Evolutionary conservation across 2,113 vertebrate species (phyloP).

Genomic region (Ascaphus truei): DNA sequence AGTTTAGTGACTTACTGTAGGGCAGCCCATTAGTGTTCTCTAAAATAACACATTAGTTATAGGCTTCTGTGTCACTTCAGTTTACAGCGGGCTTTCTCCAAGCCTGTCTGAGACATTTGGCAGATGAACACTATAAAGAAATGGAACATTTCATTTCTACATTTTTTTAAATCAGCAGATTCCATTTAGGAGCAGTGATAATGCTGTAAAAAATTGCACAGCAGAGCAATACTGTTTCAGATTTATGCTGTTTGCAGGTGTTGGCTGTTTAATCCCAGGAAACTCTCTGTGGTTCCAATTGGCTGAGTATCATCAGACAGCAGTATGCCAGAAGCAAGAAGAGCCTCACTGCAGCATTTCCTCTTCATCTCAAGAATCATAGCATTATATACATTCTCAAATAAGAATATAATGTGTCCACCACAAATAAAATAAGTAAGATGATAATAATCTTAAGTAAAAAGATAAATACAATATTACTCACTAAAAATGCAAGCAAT

Average conservation of each 20-base stretch:
- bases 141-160: conserved; percentile 13
- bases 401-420: too few species aligned
- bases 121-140: not conserved
- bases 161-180: conserved; percentile 20
- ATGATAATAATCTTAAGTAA: too few species aligned
- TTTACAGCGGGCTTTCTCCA: conserved; percentile 7
- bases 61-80: conserved; percentile 5
- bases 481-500: too few species aligned
- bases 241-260: conserved; percentile 28
- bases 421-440: too few species aligned
- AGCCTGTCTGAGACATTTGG: conserved; percentile 1
- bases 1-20: conserved; percentile 13
- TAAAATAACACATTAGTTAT: conserved; percentile 15
- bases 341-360: conserved; percentile 9
- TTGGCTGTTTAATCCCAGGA: conserved; percentile 27
- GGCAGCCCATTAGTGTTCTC: conserved; percentile 15
- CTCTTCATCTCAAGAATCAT: not conserved
- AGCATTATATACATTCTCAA: too few species aligned
- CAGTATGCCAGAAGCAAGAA: not conserved
- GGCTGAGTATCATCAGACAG: conserved; percentile 20
- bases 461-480: too few species aligned
- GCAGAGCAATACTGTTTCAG: conserved; percentile 13
- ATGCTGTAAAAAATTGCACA: not conserved
- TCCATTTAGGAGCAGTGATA: conserved; percentile 19
- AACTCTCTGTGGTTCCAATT: conserved; percentile 17